Base-by-base conservation (phyloP, 2,113 vertebrate genomes). In the Gopherus flavomarginatus region DNA sequence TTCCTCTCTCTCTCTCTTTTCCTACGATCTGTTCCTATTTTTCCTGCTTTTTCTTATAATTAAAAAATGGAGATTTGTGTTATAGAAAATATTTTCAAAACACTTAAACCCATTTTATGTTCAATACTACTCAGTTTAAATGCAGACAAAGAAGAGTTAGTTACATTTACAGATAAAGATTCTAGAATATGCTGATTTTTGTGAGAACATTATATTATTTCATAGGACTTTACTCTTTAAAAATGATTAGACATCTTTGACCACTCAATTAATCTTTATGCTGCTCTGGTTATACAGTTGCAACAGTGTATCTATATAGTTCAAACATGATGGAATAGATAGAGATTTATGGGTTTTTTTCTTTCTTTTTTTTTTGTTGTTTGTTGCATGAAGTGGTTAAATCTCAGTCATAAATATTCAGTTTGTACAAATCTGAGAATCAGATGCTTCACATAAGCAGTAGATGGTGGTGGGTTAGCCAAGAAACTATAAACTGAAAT, bases 381-480 rank as follows among this genome's bases (percentile, higher is more conserved):
- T 47, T 47, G 47, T 47, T 47, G 31, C 98, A 97, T 11, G 95
- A 98, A 98, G 97, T 97, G 96, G 98, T 98, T 98, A 98, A 98
- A 97, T 94, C 47, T 96, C 94, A 53, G 96, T 98, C 98, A 98
- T 98, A 98, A 98, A 98, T 98, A 98, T 98, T 98, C 98, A 98
- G 93, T 95, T 97, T 92, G 97, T 95, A 96, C 97, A 93, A 96
- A 98, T 97, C 98, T 98, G 98, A 98, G 98, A 98, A 97, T 98
- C 98, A 98, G 98, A 98, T 98, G 98, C 98, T 97, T 98, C 97
- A 97, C 97, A 98, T 98, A 98, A 98, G 98, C 98, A 98, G 97
- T 97, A 94, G 97, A 97, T 97, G 95, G 75, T 97, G 95, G 75
- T 92, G 97, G 97, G 93, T 96, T 98, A 98, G 98, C 98, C 98